Evolutionary conservation across 2,888 invertebrate species (phyloP), one percentile per base, ranked within the genome.

Genomic region (Corbicula japonica): DNA sequence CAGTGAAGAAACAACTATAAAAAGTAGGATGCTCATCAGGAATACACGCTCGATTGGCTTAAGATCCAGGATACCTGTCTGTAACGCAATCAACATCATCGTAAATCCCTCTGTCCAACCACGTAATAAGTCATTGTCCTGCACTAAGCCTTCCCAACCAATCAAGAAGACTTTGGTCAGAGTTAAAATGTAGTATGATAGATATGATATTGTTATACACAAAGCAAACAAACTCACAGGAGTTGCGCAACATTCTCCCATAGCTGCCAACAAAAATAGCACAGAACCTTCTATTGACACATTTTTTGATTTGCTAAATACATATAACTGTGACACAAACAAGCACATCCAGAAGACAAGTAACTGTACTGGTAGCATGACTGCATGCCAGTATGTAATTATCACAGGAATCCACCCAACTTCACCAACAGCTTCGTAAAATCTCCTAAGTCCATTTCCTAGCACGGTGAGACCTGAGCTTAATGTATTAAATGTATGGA

Each of bases 41-140:
- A 94, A 94, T 56, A 94, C 93, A 69, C 95, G 92, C 70, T 94
- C 94, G 15, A 94, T 92, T 72, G 94, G 93, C 72, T 93, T 92
- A 84, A 95, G 92, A 62, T 94, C 94, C 2, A 94, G 91, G 1
- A 95, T 88, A 8, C 94, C 94, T 0, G 95, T 94, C 90, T 95
- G 95, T 0, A 94, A 84, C 1, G 94, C 94, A 10, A 95, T 92
- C 1, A 95, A 89, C n/a, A 94, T 90, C 91, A 95, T 93, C 0
- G 94, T 94, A 56, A 95, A 92, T 1, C 95, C 95, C 88, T 95
- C 95, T 1, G 95, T 94, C 93, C 94, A 94, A 6, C 95, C 95
- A 18, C 90, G 75, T 72, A 90, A 80, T 10, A 84, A 84, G 77
- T 90, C 91, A 68, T 92, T 92, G 65, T 93, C 93, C 18, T 89